Conservation (phyloP, 2,797 vertebrate species). For the Peromyscus attwateri region DNA sequence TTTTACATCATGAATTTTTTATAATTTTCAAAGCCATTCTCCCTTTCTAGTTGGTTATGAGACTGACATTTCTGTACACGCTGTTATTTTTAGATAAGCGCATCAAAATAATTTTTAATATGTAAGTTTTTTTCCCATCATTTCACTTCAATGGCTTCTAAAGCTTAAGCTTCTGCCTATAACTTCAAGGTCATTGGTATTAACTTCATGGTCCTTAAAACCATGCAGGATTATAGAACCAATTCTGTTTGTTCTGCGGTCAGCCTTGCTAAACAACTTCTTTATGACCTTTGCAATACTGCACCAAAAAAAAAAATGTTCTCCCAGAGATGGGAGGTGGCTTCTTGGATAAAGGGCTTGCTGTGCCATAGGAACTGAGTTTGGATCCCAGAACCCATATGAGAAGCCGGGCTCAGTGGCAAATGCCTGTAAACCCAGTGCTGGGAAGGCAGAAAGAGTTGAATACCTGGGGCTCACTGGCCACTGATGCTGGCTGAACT, state of each 20-base stretch:
- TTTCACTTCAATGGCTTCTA: background rate
- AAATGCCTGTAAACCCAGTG: background rate
- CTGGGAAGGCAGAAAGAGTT: background rate
- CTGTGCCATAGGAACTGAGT: background rate
- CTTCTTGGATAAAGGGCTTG: background rate
- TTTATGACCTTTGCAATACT: background rate
- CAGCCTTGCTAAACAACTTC: background rate
- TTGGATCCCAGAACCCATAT: background rate
- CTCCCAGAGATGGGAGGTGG: background rate
- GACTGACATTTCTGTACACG: background rate
- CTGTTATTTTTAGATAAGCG: constrained; percentile 54
- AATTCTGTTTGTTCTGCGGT: background rate
- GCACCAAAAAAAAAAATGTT: background rate
- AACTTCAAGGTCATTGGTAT: background rate
- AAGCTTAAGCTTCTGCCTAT: background rate
- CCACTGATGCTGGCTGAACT: background rate
- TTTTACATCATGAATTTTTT: constrained; percentile 18
- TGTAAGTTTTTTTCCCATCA: background rate
- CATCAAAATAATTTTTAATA: constrained; percentile 46
- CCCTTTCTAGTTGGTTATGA: background rate
- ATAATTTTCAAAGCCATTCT: constrained; percentile 31
- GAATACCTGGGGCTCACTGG: background rate
- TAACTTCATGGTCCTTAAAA: constrained; percentile 27
- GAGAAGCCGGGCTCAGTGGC: background rate
- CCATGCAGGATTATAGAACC: background rate